Evolutionary conservation across 2,888 invertebrate genomes (phyloP).

Genomic region (Eupithecia subfuscata): DNA sequence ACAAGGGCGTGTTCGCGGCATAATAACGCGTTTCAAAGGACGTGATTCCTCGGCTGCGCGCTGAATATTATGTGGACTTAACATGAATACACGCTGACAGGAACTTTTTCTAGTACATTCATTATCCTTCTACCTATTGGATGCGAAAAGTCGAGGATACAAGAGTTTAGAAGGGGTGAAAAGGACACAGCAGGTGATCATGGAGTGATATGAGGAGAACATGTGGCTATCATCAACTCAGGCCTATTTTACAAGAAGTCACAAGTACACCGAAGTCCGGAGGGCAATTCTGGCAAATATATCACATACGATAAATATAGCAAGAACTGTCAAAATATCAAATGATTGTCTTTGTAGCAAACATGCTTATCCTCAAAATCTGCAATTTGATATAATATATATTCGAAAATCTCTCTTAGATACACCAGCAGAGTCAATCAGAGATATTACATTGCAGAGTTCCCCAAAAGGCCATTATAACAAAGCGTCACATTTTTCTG

Average conservation of each 20-base stretch:
- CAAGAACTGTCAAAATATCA: too few relatives aligned
- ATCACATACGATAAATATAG: too few relatives aligned
- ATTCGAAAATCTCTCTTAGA: neutral
- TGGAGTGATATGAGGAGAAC: neutral
- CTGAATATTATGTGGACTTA: constrained; percentile 28
- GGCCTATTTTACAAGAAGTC: neutral
- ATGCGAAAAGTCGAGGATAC: neutral
- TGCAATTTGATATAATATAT: too few relatives aligned
- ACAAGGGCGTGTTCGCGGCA: constrained; percentile 60
- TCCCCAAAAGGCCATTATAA: constrained; percentile 33
- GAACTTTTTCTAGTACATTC: neutral
- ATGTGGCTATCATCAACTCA: neutral
- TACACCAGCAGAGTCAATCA: neutral
- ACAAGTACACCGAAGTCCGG: too few relatives aligned
- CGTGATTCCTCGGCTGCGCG: constrained; percentile 31
- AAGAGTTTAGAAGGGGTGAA: neutral
- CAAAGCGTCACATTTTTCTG: constrained; percentile 55
- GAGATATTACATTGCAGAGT: neutral
- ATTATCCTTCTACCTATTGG: neutral
- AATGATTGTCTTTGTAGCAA: too few relatives aligned
- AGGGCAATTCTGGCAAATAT: too few relatives aligned
- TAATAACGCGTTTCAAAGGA: constrained; percentile 69
- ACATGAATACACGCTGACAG: neutral
- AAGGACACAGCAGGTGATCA: neutral
- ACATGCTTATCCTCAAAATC: too few relatives aligned